A percentile compares a stretch with the other conserved stretches of the same genome.
Evolutionary conservation across 2,113 vertebrate species (phyloP).

Genomic region (Antidorcas marsupialis): DNA sequence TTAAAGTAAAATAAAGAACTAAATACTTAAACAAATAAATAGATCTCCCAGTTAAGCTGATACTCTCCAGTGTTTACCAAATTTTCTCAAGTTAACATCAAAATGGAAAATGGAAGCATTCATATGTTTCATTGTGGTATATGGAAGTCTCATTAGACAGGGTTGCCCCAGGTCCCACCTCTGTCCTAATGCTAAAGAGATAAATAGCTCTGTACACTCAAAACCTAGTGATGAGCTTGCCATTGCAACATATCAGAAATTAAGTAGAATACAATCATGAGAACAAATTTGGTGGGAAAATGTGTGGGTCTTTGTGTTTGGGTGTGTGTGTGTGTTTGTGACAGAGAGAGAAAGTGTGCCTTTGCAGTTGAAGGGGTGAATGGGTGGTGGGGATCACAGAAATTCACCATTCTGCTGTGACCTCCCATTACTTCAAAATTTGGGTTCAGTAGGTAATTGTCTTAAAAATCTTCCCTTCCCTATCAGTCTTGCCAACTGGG

Average conservation of each 20-base stretch:
- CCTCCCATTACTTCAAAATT: not conserved
- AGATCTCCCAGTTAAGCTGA: not conserved
- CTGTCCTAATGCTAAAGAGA: fast-evolving
- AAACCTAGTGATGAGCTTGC: not conserved
- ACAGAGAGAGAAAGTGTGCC: not conserved
- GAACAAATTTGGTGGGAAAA: not conserved
- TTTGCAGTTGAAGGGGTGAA: not conserved
- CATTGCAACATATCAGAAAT: not conserved
- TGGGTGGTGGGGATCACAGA: not conserved
- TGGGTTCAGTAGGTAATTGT: not conserved
- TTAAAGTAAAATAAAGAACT: not conserved
- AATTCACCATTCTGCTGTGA: not conserved
- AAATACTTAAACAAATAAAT: not conserved
- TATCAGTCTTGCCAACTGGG: not conserved
- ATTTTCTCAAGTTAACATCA: not conserved
- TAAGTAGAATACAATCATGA: not conserved
- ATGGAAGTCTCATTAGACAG: not conserved
- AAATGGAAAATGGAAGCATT: not conserved
- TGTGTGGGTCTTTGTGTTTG: not conserved
- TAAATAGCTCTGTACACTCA: not conserved
- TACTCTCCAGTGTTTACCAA: not conserved
- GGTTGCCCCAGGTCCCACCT: not conserved
- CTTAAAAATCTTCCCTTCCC: not conserved
- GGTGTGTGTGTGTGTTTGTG: not conserved
- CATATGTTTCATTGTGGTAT: not conserved